phyloP scores from a whole-genome alignment of 2,113 vertebrate species.

The Nothocercus nigrocapillus region DNA sequence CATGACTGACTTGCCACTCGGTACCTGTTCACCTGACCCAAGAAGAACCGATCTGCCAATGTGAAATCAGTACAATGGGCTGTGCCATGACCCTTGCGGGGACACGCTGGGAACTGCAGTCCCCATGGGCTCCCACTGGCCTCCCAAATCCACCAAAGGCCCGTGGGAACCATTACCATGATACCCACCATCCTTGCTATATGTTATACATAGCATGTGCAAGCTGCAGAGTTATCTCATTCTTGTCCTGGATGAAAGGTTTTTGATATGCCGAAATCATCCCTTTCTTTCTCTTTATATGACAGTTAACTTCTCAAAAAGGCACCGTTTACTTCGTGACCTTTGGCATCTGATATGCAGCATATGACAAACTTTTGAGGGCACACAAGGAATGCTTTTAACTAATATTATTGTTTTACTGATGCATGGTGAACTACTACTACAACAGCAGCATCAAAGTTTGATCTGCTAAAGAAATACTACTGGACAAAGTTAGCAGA shows the following conservation, averaged over 20 bases:
- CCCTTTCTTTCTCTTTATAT: not conserved
- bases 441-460: not conserved
- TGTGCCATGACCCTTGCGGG: not conserved
- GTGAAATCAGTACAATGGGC: not conserved
- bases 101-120: not conserved
- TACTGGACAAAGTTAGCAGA: not conserved
- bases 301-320: not conserved
- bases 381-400: conserved; percentile 7
- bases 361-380: not conserved
- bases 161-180: not conserved
- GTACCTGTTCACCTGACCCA: not conserved
- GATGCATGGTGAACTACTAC: conserved; percentile 9
- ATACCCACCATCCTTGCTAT: not conserved
- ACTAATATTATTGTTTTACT: not conserved
- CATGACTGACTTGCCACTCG: not conserved
- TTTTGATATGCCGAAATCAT: not conserved
- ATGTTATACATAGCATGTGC: not conserved
- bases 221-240: not conserved
- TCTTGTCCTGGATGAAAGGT: not conserved
- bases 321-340: not conserved
- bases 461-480: conserved; percentile 47
- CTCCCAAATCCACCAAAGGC: not conserved
- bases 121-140: not conserved
- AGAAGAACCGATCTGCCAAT: not conserved
- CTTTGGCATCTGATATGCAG: conserved; percentile 4